A percentile compares a stretch with the other conserved stretches of the same genome.
Evolutionary conservation across 2,888 invertebrate genomes (phyloP).

Genomic region (Synergus gifuensis): DNA sequence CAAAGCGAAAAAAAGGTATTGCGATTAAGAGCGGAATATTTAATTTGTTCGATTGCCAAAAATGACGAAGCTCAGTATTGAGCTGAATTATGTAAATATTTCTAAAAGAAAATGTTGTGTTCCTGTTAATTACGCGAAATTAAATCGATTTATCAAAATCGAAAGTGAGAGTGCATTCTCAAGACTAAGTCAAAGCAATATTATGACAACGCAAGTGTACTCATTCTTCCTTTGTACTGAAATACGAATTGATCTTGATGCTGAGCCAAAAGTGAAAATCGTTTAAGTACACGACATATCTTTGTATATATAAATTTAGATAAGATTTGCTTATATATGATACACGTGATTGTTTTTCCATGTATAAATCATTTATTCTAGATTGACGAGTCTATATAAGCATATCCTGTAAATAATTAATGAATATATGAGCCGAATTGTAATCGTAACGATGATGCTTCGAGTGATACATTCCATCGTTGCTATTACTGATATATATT

Average conservation of each 20-base stretch:
- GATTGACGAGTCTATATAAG: constrained; percentile 20
- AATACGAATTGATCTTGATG: neutral
- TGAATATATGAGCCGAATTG: constrained; percentile 50
- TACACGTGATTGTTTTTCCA: constrained; percentile 38
- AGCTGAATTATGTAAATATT: constrained; percentile 39
- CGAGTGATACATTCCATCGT: constrained; percentile 49
- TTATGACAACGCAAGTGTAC: neutral
- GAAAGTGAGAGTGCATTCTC: neutral
- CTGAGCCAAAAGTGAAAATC: constrained; percentile 16
- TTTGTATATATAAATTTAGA: constrained; percentile 51
- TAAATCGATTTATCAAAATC: neutral
- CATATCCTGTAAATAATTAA: constrained; percentile 51
- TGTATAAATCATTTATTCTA: constrained; percentile 3
- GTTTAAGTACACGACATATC: constrained; percentile 42
- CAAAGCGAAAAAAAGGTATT: constrained; percentile 11
- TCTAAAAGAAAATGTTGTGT: constrained; percentile 30
- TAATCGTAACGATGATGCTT: constrained; percentile 49
- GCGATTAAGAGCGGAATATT: constrained; percentile 25
- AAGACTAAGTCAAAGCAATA: neutral
- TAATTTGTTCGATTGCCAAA: constrained; percentile 35
- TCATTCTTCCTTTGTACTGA: neutral
- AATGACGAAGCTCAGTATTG: constrained; percentile 43
- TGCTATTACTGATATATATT: constrained; percentile 57
- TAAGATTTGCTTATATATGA: constrained; percentile 22
- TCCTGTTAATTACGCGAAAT: constrained; percentile 1